phyloP scores from a whole-genome alignment of 2,797 vertebrate species.

The Danio aesculapii region DNA sequence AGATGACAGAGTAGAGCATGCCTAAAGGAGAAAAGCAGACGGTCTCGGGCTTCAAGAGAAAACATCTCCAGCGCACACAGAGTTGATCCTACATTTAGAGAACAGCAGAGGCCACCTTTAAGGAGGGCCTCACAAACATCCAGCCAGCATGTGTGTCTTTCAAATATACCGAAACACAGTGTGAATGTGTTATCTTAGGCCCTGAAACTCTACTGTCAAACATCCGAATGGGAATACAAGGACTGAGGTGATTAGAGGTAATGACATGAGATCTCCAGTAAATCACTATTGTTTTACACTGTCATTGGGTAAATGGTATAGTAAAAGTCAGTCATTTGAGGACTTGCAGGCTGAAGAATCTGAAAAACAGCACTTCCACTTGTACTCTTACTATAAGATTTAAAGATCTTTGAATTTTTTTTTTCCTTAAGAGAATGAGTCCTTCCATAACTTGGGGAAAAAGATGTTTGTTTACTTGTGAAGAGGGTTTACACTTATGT shows the following conservation, averaged over 20 bases:
- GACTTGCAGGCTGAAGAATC: neutral
- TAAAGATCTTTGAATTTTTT: neutral
- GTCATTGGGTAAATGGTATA: neutral
- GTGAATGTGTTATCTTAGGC: slow-evolving; percentile 40
- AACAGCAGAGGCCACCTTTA: slow-evolving; percentile 15
- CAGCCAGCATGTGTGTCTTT: slow-evolving; percentile 21
- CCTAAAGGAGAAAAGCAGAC: slow-evolving; percentile 51
- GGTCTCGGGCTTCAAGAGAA: slow-evolving; percentile 38
- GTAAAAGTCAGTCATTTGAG: neutral
- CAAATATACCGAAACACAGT: slow-evolving; percentile 19
- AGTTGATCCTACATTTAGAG: slow-evolving; percentile 44
- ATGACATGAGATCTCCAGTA: neutral
- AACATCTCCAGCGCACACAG: slow-evolving; percentile 28
- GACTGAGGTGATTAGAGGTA: neutral
- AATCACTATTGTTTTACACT: neutral
- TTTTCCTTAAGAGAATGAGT: too few relatives aligned
- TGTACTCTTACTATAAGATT: neutral
- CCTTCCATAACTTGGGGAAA: neutral
- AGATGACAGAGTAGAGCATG: slow-evolving; percentile 64
- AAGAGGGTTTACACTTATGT: too few relatives aligned
- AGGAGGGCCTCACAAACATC: slow-evolving; percentile 31
- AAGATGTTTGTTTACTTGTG: neutral
- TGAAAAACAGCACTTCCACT: neutral
- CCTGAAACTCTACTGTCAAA: slow-evolving; percentile 26
- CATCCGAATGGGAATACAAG: neutral